Percentiles rank a stretch among this genome's conserved stretches.
phyloP scores from a whole-genome alignment of 53 echinoderm and acorn worm genomes.

The Holothuria leucospilota region DNA sequence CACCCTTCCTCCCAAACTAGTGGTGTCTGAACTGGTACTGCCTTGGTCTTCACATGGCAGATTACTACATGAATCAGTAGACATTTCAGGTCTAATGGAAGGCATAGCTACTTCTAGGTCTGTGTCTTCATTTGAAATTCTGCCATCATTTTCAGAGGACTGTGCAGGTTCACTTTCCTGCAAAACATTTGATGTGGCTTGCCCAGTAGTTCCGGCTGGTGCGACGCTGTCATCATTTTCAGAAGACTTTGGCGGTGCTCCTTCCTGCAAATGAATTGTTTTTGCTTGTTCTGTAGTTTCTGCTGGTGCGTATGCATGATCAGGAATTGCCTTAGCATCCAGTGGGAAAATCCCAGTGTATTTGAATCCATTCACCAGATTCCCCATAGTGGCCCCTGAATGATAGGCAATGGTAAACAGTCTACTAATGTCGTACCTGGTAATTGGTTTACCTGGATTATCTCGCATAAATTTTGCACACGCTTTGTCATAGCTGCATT shows the following conservation, averaged over 20 bases:
- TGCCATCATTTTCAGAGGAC: too few species aligned
- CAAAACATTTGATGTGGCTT: too few species aligned
- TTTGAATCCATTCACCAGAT: conserved; percentile 37
- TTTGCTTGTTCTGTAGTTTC: conserved; percentile 30
- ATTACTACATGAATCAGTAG: too few species aligned
- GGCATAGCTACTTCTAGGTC: too few species aligned
- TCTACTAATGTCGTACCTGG: conserved; percentile 53
- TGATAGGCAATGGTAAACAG: conserved; percentile 48
- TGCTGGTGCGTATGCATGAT: conserved; percentile 34
- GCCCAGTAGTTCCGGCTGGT: too few species aligned
- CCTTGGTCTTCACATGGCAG: too few species aligned
- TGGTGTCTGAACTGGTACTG: background rate
- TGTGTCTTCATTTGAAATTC: too few species aligned
- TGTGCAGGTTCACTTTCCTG: too few species aligned
- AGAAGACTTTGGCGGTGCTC: too few species aligned
- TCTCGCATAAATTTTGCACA: conserved; percentile 2
- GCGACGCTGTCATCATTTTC: too few species aligned
- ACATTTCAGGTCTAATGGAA: too few species aligned
- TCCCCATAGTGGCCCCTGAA: conserved; percentile 39
- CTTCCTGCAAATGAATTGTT: background rate
- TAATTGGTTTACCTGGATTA: conserved; percentile 54
- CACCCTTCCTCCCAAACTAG: background rate
- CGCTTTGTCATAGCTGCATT: conserved; percentile 29
- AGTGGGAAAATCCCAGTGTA: conserved; percentile 51
- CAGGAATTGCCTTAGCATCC: conserved; percentile 41